Percentiles rank a stretch among this genome's conserved stretches.
phyloP scores from a whole-genome alignment of 1,140 invertebrate genomes.

The Diabrotica virgifera region DNA sequence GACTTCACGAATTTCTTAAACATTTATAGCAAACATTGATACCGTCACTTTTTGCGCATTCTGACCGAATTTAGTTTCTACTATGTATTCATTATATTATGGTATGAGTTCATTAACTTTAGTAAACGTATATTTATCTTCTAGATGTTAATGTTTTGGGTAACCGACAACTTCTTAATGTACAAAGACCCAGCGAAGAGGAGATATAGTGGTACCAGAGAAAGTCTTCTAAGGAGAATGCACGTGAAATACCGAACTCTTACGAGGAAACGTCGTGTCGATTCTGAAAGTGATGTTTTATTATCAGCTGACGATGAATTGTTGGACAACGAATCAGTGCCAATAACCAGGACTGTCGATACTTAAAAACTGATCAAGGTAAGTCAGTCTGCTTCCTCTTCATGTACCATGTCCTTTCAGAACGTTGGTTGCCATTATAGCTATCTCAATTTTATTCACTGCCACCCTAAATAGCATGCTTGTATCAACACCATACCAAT shows the following conservation, averaged over 20 bases:
- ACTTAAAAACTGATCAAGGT: not conserved
- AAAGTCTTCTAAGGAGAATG: slow-evolving; percentile 45
- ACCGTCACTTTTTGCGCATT: too few relatives aligned
- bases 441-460: too few relatives aligned
- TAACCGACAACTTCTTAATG: slow-evolving; percentile 81
- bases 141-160: slow-evolving; percentile 81
- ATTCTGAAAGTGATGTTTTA: slow-evolving; percentile 54
- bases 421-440: too few relatives aligned
- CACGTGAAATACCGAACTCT: slow-evolving; percentile 54
- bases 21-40: too few relatives aligned
- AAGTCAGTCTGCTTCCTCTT: too few relatives aligned
- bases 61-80: too few relatives aligned
- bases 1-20: too few relatives aligned
- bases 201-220: slow-evolving; percentile 34
- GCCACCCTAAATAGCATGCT: too few relatives aligned
- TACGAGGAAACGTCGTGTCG: slow-evolving; percentile 39
- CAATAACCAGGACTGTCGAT: slow-evolving; percentile 18
- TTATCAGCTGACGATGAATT: slow-evolving; percentile 46
- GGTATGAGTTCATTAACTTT: too few relatives aligned
- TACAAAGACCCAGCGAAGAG: slow-evolving; percentile 39
- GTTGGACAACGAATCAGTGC: slow-evolving; percentile 28
- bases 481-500: too few relatives aligned
- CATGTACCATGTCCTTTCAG: too few relatives aligned
- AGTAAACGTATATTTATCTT: slow-evolving; percentile 32
- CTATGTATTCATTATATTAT: too few relatives aligned